Percentiles rank a stretch among this genome's conserved stretches.
Evolutionary conservation across 2,888 invertebrate genomes (phyloP).

Genomic region (Drosophila conformis): DNA sequence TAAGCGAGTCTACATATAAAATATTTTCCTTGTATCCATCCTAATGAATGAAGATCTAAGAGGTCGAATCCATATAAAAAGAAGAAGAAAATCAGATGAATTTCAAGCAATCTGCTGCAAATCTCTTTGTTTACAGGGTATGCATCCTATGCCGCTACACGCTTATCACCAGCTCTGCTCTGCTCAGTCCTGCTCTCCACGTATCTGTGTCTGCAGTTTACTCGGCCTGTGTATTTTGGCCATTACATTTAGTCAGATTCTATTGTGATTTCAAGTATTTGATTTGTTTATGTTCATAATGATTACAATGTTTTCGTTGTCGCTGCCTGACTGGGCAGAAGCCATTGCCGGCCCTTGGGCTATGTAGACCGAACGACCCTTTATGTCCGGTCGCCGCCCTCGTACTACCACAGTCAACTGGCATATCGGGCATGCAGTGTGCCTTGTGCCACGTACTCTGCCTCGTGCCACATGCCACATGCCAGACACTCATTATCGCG

Average conservation of each 20-base stretch:
- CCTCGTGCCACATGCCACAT: slow-evolving; percentile 6
- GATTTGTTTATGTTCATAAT: slow-evolving; percentile 79
- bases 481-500: slow-evolving; percentile 67
- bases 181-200: neutral
- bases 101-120: no score
- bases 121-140: no score
- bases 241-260: slow-evolving; percentile 24
- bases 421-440: slow-evolving; percentile 32
- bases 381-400: neutral
- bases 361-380: neutral
- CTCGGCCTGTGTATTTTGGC: neutral
- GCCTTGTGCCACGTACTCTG: neutral
- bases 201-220: neutral
- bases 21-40: neutral
- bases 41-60: neutral
- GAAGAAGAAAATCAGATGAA: no score
- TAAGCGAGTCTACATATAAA: neutral
- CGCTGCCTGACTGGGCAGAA: slow-evolving; percentile 13
- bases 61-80: neutral
- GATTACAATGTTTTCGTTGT: slow-evolving; percentile 70
- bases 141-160: neutral
- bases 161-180: neutral
- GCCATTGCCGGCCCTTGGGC: slow-evolving; percentile 24
- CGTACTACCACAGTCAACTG: slow-evolving; percentile 34
- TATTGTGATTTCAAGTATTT: slow-evolving; percentile 49